Evolutionary conservation across 2,888 invertebrate genomes (phyloP).

Genomic region (Chirona hameri): DNA sequence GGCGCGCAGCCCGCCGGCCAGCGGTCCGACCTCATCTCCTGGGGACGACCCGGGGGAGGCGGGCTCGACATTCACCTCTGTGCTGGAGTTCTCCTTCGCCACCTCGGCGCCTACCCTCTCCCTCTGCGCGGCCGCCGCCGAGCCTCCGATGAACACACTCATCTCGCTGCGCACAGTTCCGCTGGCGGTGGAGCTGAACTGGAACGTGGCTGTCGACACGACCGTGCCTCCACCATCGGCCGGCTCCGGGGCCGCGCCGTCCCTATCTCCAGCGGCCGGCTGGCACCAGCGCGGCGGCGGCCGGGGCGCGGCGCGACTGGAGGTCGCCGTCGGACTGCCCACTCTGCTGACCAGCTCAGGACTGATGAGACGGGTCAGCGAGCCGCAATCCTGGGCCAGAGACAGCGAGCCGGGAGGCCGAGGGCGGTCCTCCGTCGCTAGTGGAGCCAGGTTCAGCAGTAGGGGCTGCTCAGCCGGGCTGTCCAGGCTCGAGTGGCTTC

Average conservation of each 20-base stretch:
- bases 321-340: neutral
- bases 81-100: neutral
- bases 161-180: slow-evolving; percentile 6
- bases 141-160: neutral
- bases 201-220: neutral
- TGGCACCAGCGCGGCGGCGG: slow-evolving; percentile 7
- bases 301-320: neutral
- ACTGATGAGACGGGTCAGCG: neutral
- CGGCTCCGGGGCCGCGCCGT: neutral
- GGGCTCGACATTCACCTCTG: neutral
- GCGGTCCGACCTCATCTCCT: slow-evolving; percentile 33
- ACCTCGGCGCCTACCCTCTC: neutral
- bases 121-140: neutral
- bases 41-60: neutral
- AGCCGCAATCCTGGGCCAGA: neutral
- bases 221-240: neutral
- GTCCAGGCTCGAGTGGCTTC: neutral
- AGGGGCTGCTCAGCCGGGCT: neutral
- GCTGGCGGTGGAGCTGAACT: neutral
- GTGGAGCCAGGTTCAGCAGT: neutral
- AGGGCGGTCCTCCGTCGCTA: neutral
- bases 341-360: slow-evolving; percentile 4
- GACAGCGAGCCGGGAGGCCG: neutral
- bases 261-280: neutral
- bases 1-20: slow-evolving; percentile 32